Percentiles rank a stretch among this genome's conserved stretches.
These are phyloP conservation scores for Cherax destructor DNA, from an alignment of 1,140 invertebrate genomes.

Conservation along the genomic window DNA sequence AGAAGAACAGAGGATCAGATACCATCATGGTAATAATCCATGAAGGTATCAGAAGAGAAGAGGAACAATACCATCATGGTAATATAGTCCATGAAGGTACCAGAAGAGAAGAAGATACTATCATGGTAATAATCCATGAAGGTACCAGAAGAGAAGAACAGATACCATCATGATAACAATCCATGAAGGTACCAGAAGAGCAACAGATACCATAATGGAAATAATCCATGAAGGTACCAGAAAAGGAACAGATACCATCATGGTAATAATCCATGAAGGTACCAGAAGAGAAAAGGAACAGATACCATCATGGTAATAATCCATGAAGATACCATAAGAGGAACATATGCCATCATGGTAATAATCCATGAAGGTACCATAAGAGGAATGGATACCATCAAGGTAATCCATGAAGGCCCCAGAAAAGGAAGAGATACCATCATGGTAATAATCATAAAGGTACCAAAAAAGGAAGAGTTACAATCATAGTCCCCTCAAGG, in stretches of 20 bases:
- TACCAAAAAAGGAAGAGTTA: not conserved
- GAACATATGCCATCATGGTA: not conserved
- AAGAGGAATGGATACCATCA: not conserved
- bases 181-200: too few relatives aligned
- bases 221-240: not conserved
- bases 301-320: not conserved
- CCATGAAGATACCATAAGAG: not conserved
- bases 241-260: not conserved
- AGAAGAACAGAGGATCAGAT: not conserved
- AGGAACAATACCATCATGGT: not conserved
- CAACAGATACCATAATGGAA: not conserved
- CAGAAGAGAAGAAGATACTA: not conserved
- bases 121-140: not conserved
- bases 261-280: not conserved
- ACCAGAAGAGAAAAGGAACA: not conserved
- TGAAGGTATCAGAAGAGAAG: not conserved
- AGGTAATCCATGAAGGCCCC: too few relatives aligned
- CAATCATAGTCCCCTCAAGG: too few relatives aligned
- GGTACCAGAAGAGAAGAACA: not conserved
- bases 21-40: not conserved
- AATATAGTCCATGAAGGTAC: not conserved
- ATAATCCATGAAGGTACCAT: not conserved
- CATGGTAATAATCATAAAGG: not conserved
- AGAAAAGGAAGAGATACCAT: not conserved
- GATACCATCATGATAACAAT: not conserved